These are phyloP conservation scores for Hypomecis atomaria DNA, from an alignment of 2,888 invertebrate species.

Conservation along the genomic window DNA sequence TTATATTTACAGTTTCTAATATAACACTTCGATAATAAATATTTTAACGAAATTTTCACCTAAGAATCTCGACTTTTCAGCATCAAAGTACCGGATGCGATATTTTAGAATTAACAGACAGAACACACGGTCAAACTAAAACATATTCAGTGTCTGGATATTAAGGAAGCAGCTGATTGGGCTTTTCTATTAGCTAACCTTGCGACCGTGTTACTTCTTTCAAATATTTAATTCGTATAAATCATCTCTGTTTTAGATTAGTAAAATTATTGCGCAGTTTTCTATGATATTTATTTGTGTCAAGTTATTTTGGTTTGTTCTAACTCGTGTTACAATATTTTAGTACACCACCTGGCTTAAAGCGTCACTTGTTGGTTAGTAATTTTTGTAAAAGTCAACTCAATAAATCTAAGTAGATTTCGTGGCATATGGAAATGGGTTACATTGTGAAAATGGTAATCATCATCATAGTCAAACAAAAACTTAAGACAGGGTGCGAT, in stretches of 20 bases:
- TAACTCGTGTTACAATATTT: not conserved
- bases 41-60: conserved; percentile 32
- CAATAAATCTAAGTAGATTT: too few species aligned
- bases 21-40: conserved; percentile 29
- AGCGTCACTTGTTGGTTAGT: too few species aligned
- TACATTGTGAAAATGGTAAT: too few species aligned
- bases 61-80: conserved; percentile 22
- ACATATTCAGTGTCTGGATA: conserved; percentile 35
- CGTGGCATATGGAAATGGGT: too few species aligned
- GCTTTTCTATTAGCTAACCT: conserved; percentile 31
- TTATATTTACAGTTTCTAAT: conserved; percentile 27
- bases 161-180: conserved; percentile 36
- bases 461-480: too few species aligned
- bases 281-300: conserved; percentile 22
- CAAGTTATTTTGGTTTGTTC: conserved; percentile 18
- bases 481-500: too few species aligned
- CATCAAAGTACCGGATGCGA: conserved; percentile 44
- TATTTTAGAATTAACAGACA: conserved; percentile 36
- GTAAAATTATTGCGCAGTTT: conserved; percentile 25
- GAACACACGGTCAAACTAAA: conserved; percentile 36
- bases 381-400: too few species aligned
- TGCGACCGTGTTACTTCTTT: conserved; percentile 14
- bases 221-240: conserved; percentile 30
- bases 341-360: too few species aligned
- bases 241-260: conserved; percentile 26